Evolutionary conservation across 2,888 invertebrate species (phyloP).

Genomic region (Caenorhabditis sp.): DNA sequence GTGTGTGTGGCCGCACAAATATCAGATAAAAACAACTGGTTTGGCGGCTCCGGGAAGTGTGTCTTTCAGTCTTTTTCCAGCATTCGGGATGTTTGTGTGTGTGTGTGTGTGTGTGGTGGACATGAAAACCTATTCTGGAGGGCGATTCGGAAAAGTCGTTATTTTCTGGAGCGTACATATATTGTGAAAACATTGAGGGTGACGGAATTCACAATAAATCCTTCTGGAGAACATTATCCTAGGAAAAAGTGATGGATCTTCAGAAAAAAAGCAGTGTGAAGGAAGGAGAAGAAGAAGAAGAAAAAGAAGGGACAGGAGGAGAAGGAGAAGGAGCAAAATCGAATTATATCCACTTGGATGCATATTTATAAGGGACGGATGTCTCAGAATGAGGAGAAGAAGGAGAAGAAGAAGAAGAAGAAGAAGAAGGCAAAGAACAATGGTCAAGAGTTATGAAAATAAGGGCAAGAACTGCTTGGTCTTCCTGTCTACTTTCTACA

Average conservation of each 20-base stretch:
- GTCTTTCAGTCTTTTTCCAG: too few species aligned
- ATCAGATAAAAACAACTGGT: too few species aligned
- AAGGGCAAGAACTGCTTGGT: too few species aligned
- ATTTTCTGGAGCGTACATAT: too few species aligned
- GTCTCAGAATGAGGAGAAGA: too few species aligned
- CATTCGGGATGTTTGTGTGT: too few species aligned
- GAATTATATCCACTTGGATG: conserved; percentile 22
- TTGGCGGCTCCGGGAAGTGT: too few species aligned
- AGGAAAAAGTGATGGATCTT: background rate
- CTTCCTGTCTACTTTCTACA: too few species aligned
- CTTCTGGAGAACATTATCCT: background rate
- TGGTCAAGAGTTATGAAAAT: background rate
- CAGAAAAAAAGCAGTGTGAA: background rate
- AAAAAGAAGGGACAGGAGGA: background rate
- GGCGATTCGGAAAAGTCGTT: too few species aligned
- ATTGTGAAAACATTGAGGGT: background rate
- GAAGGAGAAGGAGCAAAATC: conserved; percentile 3
- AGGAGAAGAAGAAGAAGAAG: background rate
- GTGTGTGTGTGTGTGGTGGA: too few species aligned
- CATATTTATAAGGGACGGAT: conserved; percentile 3
- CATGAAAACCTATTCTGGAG: too few species aligned
- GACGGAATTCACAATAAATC: background rate
- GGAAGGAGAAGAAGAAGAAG: background rate
- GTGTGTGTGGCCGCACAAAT: too few species aligned
- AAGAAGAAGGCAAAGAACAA: background rate